Percentiles rank a stretch among this genome's conserved stretches.
phyloP scores from a whole-genome alignment of 2,113 vertebrate species.

The Tyto alba region DNA sequence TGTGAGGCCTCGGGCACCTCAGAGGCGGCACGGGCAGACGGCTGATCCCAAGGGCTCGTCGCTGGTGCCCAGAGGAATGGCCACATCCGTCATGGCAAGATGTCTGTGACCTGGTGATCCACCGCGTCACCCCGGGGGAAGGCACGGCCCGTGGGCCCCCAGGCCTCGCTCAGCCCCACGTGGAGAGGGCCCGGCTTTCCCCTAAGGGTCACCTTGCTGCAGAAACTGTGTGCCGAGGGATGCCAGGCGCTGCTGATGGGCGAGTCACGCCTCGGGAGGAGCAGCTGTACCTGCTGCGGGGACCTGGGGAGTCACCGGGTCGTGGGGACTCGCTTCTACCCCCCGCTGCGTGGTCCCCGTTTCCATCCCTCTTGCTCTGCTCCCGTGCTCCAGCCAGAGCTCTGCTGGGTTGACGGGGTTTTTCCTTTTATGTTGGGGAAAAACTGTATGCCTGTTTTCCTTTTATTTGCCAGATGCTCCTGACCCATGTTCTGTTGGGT shows the following conservation, averaged over 20 bases:
- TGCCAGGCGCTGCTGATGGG: fast-evolving
- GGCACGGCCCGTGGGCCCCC: not conserved
- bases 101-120: not conserved
- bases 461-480: not conserved
- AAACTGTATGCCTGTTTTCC: not conserved
- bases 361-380: not conserved
- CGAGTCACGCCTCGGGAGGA: fast-evolving
- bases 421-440: not conserved
- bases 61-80: not conserved
- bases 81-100: fast-evolving
- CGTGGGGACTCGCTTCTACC: fast-evolving
- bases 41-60: not conserved
- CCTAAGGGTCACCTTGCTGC: fast-evolving
- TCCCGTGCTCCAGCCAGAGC: not conserved
- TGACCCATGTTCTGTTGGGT: not conserved
- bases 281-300: too few relatives aligned
- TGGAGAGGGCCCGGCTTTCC: not conserved
- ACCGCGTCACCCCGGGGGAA: not conserved
- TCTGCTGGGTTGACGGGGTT: not conserved
- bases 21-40: fast-evolving
- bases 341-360: fast-evolving
- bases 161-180: fast-evolving
- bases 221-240: fast-evolving
- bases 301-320: not conserved
- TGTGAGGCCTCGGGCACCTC: fast-evolving